phyloP scores from a whole-genome alignment of 2,113 vertebrate genomes.

The Cephalopholis sonnerati region DNA sequence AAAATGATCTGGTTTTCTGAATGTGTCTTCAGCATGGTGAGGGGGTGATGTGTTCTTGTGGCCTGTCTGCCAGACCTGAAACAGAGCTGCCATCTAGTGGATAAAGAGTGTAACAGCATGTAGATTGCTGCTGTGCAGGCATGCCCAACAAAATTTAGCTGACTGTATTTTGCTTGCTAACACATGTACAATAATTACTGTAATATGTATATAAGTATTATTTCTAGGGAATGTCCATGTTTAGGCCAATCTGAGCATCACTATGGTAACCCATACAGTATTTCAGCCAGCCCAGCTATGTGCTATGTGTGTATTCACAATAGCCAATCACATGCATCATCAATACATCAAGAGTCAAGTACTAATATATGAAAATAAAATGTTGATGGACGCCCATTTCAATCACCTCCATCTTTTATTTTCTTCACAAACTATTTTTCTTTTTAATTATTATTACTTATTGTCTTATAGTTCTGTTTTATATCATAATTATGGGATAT shows the following conservation, averaged over 20 bases:
- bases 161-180: background rate
- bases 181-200: background rate
- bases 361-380: background rate
- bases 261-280: background rate
- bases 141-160: background rate
- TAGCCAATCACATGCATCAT: too few relatives aligned
- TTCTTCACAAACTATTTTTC: background rate
- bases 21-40: background rate
- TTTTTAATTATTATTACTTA: background rate
- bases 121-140: background rate
- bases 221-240: background rate
- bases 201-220: background rate
- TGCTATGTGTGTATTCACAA: background rate
- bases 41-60: background rate
- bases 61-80: background rate
- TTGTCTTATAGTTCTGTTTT: background rate
- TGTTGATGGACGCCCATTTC: background rate
- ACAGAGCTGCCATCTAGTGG: conserved; percentile 63
- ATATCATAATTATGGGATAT: background rate
- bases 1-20: conserved; percentile 36
- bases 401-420: background rate
- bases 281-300: too few relatives aligned
- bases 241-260: background rate
- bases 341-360: background rate
- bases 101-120: background rate